Evolutionary conservation across 2,113 vertebrate genomes (phyloP), one percentile per base, ranked within the genome.

Genomic region (Dasyurus viverrinus): DNA sequence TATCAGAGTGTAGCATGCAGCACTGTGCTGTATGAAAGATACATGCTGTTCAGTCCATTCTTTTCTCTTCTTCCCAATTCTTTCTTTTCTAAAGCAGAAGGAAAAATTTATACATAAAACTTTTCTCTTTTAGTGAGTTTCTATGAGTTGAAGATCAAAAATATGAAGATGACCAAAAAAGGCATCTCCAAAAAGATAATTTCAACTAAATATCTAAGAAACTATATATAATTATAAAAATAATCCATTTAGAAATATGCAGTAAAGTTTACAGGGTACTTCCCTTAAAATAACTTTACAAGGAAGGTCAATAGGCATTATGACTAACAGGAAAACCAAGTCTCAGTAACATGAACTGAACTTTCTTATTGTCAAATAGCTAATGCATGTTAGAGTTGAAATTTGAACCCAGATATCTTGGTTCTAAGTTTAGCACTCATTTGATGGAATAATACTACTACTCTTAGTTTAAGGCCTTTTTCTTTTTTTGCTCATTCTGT

Each of bases 1-100:
- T 95, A 94, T 84, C 96, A 92, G 68, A 23, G 55, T 76, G 50
- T 57, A 89, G 91, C 91, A 93, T 55, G 93, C 93, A 93, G 55
- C 5, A 89, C 91, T 50, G 2, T 89, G 95, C 92, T 47, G 25
- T 25, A 97, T 25, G 50, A 93, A 95, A 90, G 89, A 46, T 27
- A 90, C 53, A 47, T 95, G 92, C 89, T 89, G 25, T 89, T 50
- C 53, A 90, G n/a, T 14, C 24, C 50, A n/a, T 84, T 96, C 90
- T 84, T 95, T 91, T 91, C 57, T 48, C 92, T 89, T 46, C 54
- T 5, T 19, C 12, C 93, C 36, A 92, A 16, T 95, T 23, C 12
- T 89, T 93, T 90, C 89, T 26, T 12, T 5, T 7, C 7, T 76
- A 53, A 30, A 89, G 48, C 36, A 10, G 60, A 68, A 84, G n/a